Percentiles rank a stretch among this genome's conserved stretches.
These are phyloP conservation scores for Globicephala melas DNA, from an alignment of 2,113 vertebrate genomes.

Conservation along the genomic window DNA sequence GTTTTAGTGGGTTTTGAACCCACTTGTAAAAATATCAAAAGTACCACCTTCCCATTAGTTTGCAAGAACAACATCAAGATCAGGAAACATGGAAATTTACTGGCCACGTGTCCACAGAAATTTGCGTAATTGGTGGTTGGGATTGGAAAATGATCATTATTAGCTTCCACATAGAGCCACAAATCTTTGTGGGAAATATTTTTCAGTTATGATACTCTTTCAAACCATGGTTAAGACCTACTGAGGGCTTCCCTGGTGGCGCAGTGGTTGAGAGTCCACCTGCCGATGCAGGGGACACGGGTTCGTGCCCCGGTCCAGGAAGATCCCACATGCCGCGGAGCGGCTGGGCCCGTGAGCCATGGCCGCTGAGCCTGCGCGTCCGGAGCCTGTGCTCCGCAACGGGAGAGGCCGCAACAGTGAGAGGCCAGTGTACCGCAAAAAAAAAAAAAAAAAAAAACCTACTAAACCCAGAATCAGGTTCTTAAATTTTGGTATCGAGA, in stretches of 20 bases:
- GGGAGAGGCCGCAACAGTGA: too few relatives aligned
- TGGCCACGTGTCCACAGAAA: not conserved
- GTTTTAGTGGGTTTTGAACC: not conserved
- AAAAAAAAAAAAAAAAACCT: too few relatives aligned
- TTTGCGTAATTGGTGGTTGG: not conserved
- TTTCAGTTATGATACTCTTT: not conserved
- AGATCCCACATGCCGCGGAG: too few relatives aligned
- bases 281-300: too few relatives aligned
- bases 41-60: not conserved
- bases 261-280: too few relatives aligned
- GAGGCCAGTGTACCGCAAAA: fast-evolving
- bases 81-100: not conserved
- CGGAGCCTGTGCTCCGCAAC: too few relatives aligned
- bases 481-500: not conserved
- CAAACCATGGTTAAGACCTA: not conserved
- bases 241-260: not conserved
- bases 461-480: not conserved
- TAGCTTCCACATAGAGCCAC: not conserved
- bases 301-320: too few relatives aligned
- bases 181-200: not conserved
- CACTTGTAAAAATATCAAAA: not conserved
- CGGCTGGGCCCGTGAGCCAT: too few relatives aligned
- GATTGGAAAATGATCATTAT: not conserved
- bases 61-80: not conserved
- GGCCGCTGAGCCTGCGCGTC: too few relatives aligned